Evolutionary conservation across 2,888 invertebrate genomes (phyloP), one percentile per base, ranked within the genome.

Genomic region (Drosophila recens): DNA sequence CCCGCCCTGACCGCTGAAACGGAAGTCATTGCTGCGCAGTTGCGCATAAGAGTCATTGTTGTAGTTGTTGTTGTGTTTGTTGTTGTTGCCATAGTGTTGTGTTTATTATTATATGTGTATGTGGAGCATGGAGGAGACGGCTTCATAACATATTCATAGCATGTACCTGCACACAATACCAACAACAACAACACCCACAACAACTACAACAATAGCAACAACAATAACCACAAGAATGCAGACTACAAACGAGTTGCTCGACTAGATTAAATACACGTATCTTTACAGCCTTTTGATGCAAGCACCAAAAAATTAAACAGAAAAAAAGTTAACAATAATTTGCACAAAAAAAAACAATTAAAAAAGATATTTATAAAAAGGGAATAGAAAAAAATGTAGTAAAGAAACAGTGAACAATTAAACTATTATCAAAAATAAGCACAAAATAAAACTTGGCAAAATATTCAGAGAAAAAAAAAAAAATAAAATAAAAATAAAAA

Each of bases 81-180:
- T 49, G 48, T 58, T 77, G 68, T 38, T 51, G 64, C 49, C 33
- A 38, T 77, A 72, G 78, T 68, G 65, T 36, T 80, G 63, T 64
- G 72, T 70, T 77, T 74, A 75, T 69, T 74, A 75, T 69, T 67
- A 70, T 71, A 62, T 67, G 67, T 72, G 53, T 59, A 62, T 66
- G 73, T 73, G 56, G 79, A 72, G 72, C 75, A 80, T 67, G 67
- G 68, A 71, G 68, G 67, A 57, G 38, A 20, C 42, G 43, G 71
- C 68, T 72, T 79, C 76, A 88, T 88, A 77, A 84, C 82, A 88
- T 84, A 88, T 87, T 88, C 89, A 87, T 87, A 70, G 80, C 76
- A 73, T 80, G 84, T 82, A 73, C 71, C 79, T 80, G 83, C 65
- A 71, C 77, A 72, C 46, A 71, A 54, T 42, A 59, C 58, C 46